Conservation (phyloP, 64 coral and sea anemone genomes). For the Orbicella faveolata region DNA sequence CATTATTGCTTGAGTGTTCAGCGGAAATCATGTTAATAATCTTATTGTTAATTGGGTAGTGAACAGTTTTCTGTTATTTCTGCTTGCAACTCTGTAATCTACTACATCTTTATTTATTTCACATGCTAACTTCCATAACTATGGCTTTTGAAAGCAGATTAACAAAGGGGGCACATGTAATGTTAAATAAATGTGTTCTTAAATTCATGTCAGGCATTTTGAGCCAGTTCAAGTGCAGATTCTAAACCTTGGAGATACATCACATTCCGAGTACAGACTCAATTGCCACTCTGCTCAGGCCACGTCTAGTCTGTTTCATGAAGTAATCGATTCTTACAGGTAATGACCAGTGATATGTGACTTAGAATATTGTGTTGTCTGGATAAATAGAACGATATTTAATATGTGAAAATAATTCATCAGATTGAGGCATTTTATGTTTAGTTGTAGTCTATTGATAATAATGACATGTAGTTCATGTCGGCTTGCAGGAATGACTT, state of each 20-base stretch:
- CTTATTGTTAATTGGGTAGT: too few relatives aligned
- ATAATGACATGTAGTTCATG: not conserved
- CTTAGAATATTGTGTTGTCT: too few relatives aligned
- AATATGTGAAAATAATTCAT: too few relatives aligned
- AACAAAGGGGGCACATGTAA: too few relatives aligned
- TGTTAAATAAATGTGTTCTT: not conserved
- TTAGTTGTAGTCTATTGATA: not conserved
- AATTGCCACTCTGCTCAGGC: slow-evolving; percentile 50
- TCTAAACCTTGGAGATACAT: slow-evolving; percentile 84
- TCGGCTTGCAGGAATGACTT: slow-evolving; percentile 69
- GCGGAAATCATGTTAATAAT: too few relatives aligned
- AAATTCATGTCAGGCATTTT: slow-evolving; percentile 53
- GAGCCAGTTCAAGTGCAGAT: slow-evolving; percentile 53
- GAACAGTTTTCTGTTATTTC: too few relatives aligned
- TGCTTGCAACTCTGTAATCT: too few relatives aligned
- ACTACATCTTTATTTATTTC: too few relatives aligned
- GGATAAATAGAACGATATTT: too few relatives aligned
- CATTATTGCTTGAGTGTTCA: too few relatives aligned
- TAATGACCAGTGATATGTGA: not conserved
- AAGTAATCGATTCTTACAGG: slow-evolving; percentile 76
- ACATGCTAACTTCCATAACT: too few relatives aligned
- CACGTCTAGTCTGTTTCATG: slow-evolving; percentile 60
- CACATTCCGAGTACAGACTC: slow-evolving; percentile 79
- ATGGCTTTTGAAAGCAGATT: too few relatives aligned
- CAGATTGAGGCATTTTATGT: not conserved